A percentile compares a stretch with the other conserved stretches of the same genome.
Evolutionary conservation across 1,140 invertebrate species (phyloP).

Genomic region (Oscheius sp.): DNA sequence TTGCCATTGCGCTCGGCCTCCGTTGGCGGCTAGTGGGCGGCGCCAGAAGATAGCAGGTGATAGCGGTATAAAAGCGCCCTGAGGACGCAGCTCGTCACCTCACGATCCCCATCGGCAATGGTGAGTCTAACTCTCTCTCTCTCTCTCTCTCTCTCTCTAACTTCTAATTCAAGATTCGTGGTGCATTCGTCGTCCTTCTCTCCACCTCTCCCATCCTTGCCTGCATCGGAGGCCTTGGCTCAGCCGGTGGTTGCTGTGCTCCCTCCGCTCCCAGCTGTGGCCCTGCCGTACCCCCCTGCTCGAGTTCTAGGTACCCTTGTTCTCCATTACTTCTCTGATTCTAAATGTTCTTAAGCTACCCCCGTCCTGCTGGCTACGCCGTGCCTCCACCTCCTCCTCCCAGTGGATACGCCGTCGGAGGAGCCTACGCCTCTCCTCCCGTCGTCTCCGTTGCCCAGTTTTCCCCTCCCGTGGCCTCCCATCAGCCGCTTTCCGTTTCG

Average conservation of each 20-base stretch:
- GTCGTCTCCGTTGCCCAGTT: neutral
- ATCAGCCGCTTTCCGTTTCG: neutral
- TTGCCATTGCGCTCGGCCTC: too few relatives aligned
- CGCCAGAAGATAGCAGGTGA: too few relatives aligned
- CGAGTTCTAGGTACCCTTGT: neutral
- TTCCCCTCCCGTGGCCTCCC: neutral
- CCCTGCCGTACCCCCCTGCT: neutral
- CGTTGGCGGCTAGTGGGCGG: too few relatives aligned
- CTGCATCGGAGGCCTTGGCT: conserved; percentile 10
- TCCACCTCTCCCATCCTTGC: neutral
- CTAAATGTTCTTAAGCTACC: neutral
- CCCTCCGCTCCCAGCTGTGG: neutral
- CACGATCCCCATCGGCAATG: too few relatives aligned
- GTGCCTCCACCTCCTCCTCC: neutral
- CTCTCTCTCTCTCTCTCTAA: too few relatives aligned
- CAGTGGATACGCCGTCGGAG: neutral
- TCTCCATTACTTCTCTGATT: neutral
- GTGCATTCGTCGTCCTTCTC: neutral
- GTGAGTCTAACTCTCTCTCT: too few relatives aligned
- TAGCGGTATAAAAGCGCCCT: too few relatives aligned
- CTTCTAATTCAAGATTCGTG: conserved; percentile 3
- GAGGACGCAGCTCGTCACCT: too few relatives aligned
- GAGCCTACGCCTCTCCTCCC: neutral
- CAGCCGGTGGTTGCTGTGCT: conserved; percentile 7
- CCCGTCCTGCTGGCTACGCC: too few relatives aligned